Conservation (phyloP, 2,113 vertebrate genomes). For the Typhlomys cinereus region DNA sequence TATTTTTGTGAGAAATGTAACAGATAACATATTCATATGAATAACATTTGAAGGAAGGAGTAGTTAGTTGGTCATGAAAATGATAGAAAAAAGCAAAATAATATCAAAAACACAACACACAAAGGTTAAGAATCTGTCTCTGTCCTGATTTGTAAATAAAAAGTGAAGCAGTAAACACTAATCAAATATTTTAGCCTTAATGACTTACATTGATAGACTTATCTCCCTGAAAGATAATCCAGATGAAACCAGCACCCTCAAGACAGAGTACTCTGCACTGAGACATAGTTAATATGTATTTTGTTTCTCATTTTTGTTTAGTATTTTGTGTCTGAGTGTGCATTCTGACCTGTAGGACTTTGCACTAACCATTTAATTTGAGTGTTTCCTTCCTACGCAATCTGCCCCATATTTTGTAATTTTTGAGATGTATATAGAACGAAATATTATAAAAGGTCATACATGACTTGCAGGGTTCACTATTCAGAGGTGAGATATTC, state of each 20-base stretch:
- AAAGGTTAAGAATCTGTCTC: neutral
- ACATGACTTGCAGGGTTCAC: neutral
- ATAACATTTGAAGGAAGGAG: neutral
- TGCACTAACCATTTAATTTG: neutral
- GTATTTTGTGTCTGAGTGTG: neutral
- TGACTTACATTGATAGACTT: neutral
- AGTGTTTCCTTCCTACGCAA: neutral
- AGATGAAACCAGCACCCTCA: neutral
- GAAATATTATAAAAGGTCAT: neutral
- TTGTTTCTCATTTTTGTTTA: neutral
- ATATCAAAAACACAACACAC: neutral
- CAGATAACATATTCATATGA: neutral
- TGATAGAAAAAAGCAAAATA: neutral
- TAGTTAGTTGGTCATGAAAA: neutral
- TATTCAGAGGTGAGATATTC: conserved; percentile 2
- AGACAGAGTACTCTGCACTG: neutral
- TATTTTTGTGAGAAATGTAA: too few relatives aligned
- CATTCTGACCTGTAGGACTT: neutral
- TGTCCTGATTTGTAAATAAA: neutral
- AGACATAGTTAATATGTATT: neutral
- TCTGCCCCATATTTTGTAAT: neutral
- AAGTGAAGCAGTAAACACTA: neutral
- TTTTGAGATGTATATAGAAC: neutral
- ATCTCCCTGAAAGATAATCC: conserved; percentile 24
- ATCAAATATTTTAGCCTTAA: neutral